These are phyloP conservation scores for Hyalella azteca DNA, from an alignment of 2,888 invertebrate genomes.

Conservation along the genomic window DNA sequence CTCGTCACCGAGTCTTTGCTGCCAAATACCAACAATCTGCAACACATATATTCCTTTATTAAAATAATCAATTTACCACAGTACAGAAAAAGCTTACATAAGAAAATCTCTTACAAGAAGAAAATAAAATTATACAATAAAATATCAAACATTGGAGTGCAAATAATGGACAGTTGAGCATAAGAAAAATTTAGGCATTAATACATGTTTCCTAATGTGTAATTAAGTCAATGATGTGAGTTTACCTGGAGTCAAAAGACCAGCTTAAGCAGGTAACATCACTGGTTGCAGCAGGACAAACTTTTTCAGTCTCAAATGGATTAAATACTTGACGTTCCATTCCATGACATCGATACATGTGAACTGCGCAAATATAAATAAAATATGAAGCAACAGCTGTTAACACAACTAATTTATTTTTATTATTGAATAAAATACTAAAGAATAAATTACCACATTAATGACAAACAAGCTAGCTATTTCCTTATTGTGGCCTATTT, in stretches of 20 bases:
- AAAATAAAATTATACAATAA: neutral
- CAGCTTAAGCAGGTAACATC: constrained; percentile 87
- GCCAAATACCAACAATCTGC: constrained; percentile 80
- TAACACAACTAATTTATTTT: too few species aligned
- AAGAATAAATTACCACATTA: too few species aligned
- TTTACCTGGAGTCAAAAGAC: constrained; percentile 84
- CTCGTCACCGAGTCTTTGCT: constrained; percentile 84
- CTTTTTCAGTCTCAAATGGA: constrained; percentile 83
- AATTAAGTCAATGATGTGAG: constrained; percentile 44
- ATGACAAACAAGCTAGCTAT: too few species aligned
- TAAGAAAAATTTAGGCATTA: too few species aligned
- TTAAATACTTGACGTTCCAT: constrained; percentile 75
- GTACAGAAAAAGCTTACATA: too few species aligned
- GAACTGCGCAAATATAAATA: constrained; percentile 29
- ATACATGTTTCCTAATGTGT: too few species aligned
- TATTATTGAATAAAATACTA: too few species aligned
- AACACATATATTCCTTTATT: constrained; percentile 26
- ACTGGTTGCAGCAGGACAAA: constrained; percentile 82
- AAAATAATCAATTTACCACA: too few species aligned
- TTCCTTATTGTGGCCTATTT: too few species aligned
- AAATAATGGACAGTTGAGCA: neutral
- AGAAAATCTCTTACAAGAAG: too few species aligned
- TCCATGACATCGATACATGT: constrained; percentile 23
- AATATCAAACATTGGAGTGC: neutral
- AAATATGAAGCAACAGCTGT: too few species aligned